A percentile compares a stretch with the other conserved stretches of the same genome.
These are phyloP conservation scores for Aradus depressus DNA, from an alignment of 2,888 invertebrate species.

Conservation along the genomic window DNA sequence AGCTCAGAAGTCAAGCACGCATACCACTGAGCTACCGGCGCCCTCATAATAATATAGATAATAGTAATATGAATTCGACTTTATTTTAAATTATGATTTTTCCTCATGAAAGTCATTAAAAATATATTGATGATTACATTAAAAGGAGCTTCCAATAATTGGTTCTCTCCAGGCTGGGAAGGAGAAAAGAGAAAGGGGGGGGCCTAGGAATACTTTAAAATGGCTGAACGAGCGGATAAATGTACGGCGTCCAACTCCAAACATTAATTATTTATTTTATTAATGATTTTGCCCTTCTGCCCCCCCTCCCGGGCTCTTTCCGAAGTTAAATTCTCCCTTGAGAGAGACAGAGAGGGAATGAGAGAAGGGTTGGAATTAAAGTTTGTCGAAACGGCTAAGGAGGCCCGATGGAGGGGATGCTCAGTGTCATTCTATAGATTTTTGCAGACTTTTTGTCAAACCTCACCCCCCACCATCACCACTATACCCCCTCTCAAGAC, in stretches of 20 bases:
- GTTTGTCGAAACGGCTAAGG: slow-evolving; percentile 7
- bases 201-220: slow-evolving; percentile 14
- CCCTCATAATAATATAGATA: no score
- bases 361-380: slow-evolving; percentile 11
- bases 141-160: no score
- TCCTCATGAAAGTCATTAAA: no score
- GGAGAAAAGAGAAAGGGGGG: background rate
- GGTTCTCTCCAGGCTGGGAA: no score
- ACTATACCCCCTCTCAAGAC: background rate
- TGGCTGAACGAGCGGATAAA: slow-evolving; percentile 17
- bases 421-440: slow-evolving; percentile 5
- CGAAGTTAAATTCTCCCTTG: slow-evolving; percentile 16
- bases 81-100: no score
- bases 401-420: slow-evolving; percentile 3
- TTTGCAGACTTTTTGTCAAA: slow-evolving; percentile 7
- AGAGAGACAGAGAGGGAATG: no score
- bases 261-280: slow-evolving; percentile 23
- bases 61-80: no score
- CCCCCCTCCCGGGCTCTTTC: background rate
- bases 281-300: slow-evolving; percentile 16
- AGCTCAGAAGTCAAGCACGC: no score
- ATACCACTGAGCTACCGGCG: no score
- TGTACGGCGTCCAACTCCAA: slow-evolving; percentile 18
- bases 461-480: background rate
- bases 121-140: no score